These are phyloP conservation scores for Siderastrea siderea DNA, from an alignment of 92 coral and sea anemone species.

Conservation along the genomic window DNA sequence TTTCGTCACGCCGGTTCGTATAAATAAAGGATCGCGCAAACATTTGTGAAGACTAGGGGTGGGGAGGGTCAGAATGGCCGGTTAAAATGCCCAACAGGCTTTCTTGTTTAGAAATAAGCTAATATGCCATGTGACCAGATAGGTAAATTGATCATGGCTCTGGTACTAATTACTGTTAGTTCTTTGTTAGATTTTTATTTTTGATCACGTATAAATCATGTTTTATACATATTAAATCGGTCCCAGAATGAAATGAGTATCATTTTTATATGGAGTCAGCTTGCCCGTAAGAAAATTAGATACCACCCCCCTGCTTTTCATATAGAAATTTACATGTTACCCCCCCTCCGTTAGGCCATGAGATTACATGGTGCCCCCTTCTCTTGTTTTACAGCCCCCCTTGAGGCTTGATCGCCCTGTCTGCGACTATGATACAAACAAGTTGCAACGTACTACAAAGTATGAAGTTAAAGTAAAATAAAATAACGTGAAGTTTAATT, in stretches of 20 bases:
- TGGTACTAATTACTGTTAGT: slow-evolving; percentile 6
- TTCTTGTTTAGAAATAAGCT: background rate
- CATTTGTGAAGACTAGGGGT: too few species aligned
- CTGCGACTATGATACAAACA: too few species aligned
- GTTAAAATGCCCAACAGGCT: too few species aligned
- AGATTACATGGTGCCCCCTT: background rate
- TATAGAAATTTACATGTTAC: background rate
- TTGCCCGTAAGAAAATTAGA: background rate
- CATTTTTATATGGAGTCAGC: background rate
- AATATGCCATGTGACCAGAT: too few species aligned
- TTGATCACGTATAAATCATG: background rate
- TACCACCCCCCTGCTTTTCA: background rate
- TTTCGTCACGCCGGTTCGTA: too few species aligned
- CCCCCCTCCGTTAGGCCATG: background rate
- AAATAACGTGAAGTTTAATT: too few species aligned
- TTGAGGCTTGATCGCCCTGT: too few species aligned
- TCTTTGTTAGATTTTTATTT: background rate
- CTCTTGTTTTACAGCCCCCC: background rate
- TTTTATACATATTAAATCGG: slow-evolving; percentile 6
- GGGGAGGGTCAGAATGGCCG: too few species aligned
- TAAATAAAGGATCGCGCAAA: too few species aligned
- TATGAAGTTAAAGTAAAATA: too few species aligned
- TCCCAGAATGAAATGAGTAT: slow-evolving; percentile 3
- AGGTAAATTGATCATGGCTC: background rate
- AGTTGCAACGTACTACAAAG: too few species aligned